These are phyloP conservation scores for Lycophotia porphyrea DNA, from an alignment of 2,888 invertebrate species.

Conservation along the genomic window DNA sequence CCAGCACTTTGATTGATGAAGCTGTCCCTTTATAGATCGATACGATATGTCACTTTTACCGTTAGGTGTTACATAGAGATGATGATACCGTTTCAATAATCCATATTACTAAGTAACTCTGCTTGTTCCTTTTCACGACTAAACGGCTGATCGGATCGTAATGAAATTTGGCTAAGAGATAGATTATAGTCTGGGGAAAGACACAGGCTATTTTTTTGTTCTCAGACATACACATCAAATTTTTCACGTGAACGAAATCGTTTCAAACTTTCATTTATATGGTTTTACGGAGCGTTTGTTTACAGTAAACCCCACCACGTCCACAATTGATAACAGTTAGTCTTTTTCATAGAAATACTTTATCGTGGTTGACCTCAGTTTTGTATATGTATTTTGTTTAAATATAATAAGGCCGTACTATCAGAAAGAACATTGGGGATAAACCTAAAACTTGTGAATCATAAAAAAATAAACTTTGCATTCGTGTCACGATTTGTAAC, in stretches of 20 bases:
- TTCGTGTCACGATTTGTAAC: slow-evolving; percentile 36
- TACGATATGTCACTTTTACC: slow-evolving; percentile 46
- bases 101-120: too few species aligned
- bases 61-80: slow-evolving; percentile 34
- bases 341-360: neutral
- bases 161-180: too few species aligned
- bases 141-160: too few species aligned
- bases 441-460: slow-evolving; percentile 20
- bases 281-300: neutral
- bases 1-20: slow-evolving; percentile 62
- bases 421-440: neutral
- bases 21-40: slow-evolving; percentile 43
- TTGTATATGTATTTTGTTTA: too few species aligned
- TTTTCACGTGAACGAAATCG: too few species aligned
- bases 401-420: too few species aligned
- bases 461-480: slow-evolving; percentile 11
- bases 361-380: neutral
- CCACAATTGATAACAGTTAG: neutral
- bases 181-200: too few species aligned
- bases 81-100: slow-evolving; percentile 34
- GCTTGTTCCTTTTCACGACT: too few species aligned
- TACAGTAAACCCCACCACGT: too few species aligned
- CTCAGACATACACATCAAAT: too few species aligned
- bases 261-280: neutral
- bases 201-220: too few species aligned